A percentile compares a stretch with the other conserved stretches of the same genome.
Evolutionary conservation across 1,140 invertebrate genomes (phyloP).

Genomic region (Arion vulgaris): DNA sequence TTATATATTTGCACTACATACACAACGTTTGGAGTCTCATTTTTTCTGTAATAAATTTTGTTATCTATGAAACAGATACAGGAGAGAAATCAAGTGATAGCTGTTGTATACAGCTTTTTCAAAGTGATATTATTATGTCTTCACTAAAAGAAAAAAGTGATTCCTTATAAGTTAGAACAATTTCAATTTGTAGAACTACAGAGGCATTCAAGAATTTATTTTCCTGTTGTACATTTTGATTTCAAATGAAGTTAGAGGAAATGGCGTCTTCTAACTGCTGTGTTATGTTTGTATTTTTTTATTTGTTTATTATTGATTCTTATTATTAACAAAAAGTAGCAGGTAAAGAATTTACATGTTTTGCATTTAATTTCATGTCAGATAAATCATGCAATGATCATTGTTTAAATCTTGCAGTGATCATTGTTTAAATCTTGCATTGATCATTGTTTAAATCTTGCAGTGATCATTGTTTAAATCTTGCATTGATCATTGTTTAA

Average conservation of each 20-base stretch:
- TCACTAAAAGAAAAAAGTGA: background rate
- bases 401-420: too few relatives aligned
- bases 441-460: too few relatives aligned
- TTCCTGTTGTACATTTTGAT: background rate
- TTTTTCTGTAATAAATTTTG: background rate
- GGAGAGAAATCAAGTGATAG: background rate
- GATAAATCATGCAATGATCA: too few relatives aligned
- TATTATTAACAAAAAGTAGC: background rate
- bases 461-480: too few relatives aligned
- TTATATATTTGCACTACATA: background rate
- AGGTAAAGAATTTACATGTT: too few relatives aligned
- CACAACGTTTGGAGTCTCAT: background rate
- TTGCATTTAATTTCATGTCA: too few relatives aligned
- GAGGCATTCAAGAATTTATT: background rate
- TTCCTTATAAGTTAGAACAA: background rate
- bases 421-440: too few relatives aligned
- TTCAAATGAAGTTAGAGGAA: too few relatives aligned
- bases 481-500: too few relatives aligned
- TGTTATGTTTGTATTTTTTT: background rate
- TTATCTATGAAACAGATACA: background rate
- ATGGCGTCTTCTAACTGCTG: too few relatives aligned
- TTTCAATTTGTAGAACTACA: background rate
- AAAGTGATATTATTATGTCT: conserved; percentile 5
- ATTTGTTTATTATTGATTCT: background rate
- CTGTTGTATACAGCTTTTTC: background rate